Evolutionary conservation across 2,888 invertebrate genomes (phyloP).

Genomic region (Acrobeloides nanus): DNA sequence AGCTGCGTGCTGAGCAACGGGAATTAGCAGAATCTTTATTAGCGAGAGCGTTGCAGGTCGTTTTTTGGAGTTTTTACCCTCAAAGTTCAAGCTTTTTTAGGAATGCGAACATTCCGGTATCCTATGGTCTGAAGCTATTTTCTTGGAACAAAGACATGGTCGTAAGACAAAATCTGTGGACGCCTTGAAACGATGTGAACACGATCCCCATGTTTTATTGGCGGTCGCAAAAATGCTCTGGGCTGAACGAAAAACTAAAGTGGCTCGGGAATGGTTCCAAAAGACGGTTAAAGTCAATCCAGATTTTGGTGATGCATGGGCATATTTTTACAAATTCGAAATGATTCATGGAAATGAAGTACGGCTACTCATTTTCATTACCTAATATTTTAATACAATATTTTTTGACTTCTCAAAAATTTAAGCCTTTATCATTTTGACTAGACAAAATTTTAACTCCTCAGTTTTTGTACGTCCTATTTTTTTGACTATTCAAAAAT

Average conservation of each 20-base stretch:
- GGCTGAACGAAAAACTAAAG: constrained; percentile 80
- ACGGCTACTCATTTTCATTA: constrained; percentile 5
- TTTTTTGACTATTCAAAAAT: too few species aligned
- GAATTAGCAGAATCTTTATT: constrained; percentile 84
- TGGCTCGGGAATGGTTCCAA: constrained; percentile 96
- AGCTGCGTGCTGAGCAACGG: constrained; percentile 59
- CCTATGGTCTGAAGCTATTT: constrained; percentile 95
- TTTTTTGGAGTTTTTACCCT: not conserved
- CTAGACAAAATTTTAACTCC: too few species aligned
- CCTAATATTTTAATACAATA: not conserved
- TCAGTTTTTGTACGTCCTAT: too few species aligned
- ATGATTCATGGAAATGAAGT: constrained; percentile 78
- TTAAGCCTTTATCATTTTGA: too few species aligned
- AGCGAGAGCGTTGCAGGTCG: constrained; percentile 67
- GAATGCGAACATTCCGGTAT: constrained; percentile 62
- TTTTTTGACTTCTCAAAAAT: too few species aligned
- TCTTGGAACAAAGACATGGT: constrained; percentile 88
- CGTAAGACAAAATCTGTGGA: constrained; percentile 94
- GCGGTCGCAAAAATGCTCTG: constrained; percentile 94
- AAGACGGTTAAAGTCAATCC: constrained; percentile 92
- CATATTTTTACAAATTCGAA: constrained; percentile 93
- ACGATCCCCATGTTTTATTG: constrained; percentile 86
- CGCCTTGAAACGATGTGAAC: constrained; percentile 93
- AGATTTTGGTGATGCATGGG: constrained; percentile 96
- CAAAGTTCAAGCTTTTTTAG: constrained; percentile 9